Base-by-base conservation (phyloP, 2,888 invertebrate genomes). In the Baronia brevicornis region DNA sequence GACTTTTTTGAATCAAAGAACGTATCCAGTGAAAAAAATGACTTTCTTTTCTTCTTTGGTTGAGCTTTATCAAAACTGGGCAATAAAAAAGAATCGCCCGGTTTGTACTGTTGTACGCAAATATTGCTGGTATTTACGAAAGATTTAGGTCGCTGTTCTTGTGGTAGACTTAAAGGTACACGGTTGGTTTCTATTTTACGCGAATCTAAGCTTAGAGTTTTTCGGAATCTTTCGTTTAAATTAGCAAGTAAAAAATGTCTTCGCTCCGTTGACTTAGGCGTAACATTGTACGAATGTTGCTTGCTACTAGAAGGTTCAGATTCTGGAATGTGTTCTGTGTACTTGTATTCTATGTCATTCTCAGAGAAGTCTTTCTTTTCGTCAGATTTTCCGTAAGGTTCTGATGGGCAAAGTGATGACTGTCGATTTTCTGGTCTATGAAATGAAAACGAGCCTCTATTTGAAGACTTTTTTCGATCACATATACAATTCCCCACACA, bases 1-100 rank as follows among this genome's bases (percentile, higher is more conserved):
- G 85, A 85, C 43, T 75, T 77, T 55, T 84, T 80, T 0, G 74
- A 65, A 46, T 85, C 84, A 29, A 85, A 84, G 48, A 85, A 84
- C 3, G 84, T 82, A 35, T 85, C 85, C n/a, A 85, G 46, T 1
- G 85, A 84, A 43, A 85, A 85, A 45, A 85, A 84, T 0, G 84
- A 84, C 46, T 80, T 84, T 3, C 84, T 63, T 53, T 82, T 84
- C 44, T 84, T 85, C 44, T 84, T 84, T 1, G 74, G 75, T 39
- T 77, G 80, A 33, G 62, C 41, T 46, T 80, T 82, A 28, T 64
- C 73, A 60, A 73, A 74, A 71, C 75, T 77, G 55, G 70, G 50
- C 6, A 61, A 45, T 8, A 61, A 38, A n/a, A 74, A 71, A 3
- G 68, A 62, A 7, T 78, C 74, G 1, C 54, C 57, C 3, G 67